A percentile compares a stretch with the other conserved stretches of the same genome.
These are phyloP conservation scores for Tolmerus cingulatus DNA, from an alignment of 2,888 invertebrate species.

Conservation along the genomic window DNA sequence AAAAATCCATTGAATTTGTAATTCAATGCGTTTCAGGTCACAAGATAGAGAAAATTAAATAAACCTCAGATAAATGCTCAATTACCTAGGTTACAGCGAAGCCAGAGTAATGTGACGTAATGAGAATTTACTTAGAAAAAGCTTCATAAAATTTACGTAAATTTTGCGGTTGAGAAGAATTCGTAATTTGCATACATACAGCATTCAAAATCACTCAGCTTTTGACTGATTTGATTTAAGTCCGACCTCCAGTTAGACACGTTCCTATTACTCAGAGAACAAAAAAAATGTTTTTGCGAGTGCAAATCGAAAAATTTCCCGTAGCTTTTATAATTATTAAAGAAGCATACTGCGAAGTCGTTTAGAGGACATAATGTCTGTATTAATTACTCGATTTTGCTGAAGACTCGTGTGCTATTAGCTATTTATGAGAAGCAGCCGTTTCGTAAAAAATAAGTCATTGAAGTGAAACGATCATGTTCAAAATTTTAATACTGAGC, in stretches of 20 bases:
- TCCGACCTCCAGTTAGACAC: neutral
- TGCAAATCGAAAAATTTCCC: neutral
- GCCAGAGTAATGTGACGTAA: neutral
- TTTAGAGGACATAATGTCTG: neutral
- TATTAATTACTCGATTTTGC: neutral
- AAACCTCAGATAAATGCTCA: neutral
- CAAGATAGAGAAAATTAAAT: neutral
- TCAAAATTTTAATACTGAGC: neutral
- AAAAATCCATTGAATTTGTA: neutral
- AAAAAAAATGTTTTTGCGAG: neutral
- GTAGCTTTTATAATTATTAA: neutral
- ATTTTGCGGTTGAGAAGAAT: conserved; percentile 6
- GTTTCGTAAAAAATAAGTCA: neutral
- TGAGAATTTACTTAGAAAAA: neutral
- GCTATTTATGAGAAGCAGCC: neutral
- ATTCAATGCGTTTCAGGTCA: neutral
- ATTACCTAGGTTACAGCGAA: conserved; percentile 1
- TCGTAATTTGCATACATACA: conserved; percentile 11
- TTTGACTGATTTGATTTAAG: neutral
- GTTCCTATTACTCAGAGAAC: neutral
- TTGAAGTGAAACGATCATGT: neutral
- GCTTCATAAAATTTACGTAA: neutral
- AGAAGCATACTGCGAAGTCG: neutral
- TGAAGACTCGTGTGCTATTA: neutral
- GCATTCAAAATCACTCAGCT: neutral